phyloP scores from a whole-genome alignment of 2,113 vertebrate species.

The Perca fluviatilis region DNA sequence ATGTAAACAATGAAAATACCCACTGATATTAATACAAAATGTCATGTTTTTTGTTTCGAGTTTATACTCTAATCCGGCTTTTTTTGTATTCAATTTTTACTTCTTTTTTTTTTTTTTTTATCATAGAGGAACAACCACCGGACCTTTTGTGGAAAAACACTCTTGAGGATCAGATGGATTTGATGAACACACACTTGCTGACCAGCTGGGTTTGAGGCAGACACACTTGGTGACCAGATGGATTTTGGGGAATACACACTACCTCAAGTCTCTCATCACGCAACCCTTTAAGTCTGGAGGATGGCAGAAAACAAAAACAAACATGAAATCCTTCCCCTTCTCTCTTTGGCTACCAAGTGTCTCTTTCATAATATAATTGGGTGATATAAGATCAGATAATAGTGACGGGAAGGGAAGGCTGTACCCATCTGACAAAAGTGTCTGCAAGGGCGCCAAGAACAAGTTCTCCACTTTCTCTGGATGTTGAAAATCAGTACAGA shows the following conservation, averaged over 20 bases:
- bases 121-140: conserved; percentile 17
- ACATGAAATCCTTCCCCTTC: conserved; percentile 27
- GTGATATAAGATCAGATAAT: conserved; percentile 36
- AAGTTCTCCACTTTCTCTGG: conserved; percentile 63
- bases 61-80: background rate
- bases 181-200: conserved; percentile 60
- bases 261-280: conserved; percentile 40
- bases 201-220: conserved; percentile 69
- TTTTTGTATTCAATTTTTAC: background rate
- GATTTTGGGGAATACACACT: conserved; percentile 56
- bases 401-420: conserved; percentile 49
- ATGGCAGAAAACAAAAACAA: conserved; percentile 51
- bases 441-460: conserved; percentile 60
- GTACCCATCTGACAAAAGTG: conserved; percentile 48
- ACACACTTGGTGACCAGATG: conserved; percentile 69
- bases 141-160: conserved; percentile 27
- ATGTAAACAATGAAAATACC: background rate
- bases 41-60: background rate
- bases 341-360: conserved; percentile 33
- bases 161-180: conserved; percentile 62
- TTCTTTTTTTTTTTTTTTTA: background rate
- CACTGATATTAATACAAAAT: conserved; percentile 1
- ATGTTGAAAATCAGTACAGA: conserved; percentile 76
- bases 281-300: conserved; percentile 33
- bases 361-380: conserved; percentile 35